Conservation (phyloP, 2,113 vertebrate species). For the Morone saxatilis region DNA sequence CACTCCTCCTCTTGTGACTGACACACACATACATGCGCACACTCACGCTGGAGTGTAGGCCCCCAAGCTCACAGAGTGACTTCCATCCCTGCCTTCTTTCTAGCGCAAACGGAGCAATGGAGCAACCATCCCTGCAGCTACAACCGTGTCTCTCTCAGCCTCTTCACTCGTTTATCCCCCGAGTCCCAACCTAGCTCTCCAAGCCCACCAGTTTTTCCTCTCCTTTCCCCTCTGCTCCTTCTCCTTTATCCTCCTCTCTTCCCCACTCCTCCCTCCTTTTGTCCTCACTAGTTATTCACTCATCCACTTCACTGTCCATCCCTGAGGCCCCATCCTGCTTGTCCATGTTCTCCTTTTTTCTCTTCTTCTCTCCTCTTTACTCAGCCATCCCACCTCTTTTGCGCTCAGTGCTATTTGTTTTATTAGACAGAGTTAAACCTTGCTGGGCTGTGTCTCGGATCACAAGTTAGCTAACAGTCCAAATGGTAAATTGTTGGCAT, state of each 20-base stretch:
- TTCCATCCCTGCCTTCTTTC: conserved; percentile 67
- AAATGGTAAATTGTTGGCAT: neutral
- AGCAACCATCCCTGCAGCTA: conserved; percentile 73
- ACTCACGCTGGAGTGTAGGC: neutral
- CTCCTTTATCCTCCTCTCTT: conserved; percentile 41
- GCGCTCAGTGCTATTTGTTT: neutral
- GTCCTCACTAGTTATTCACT: conserved; percentile 71
- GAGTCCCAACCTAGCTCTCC: conserved; percentile 65
- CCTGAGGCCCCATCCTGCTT: conserved; percentile 45
- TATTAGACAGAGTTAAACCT: conserved; percentile 8
- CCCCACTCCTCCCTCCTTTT: conserved; percentile 27
- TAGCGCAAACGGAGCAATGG: conserved; percentile 56
- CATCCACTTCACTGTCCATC: conserved; percentile 72
- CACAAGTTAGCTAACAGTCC: neutral
- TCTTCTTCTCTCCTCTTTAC: conserved; percentile 4
- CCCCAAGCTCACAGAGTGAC: conserved; percentile 51
- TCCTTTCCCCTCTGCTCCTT: conserved; percentile 40
- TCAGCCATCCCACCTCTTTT: neutral
- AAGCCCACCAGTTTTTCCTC: conserved; percentile 40
- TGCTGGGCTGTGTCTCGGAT: neutral
- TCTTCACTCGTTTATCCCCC: conserved; percentile 52
- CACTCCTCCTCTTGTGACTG: conserved; percentile 37
- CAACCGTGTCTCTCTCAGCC: conserved; percentile 54
- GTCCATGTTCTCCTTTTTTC: conserved; percentile 36
- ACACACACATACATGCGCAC: conserved; percentile 32